phyloP scores from a whole-genome alignment of 2,113 vertebrate species.

The human region GRCh38 chr12:22467501-22468000 shows the following conservation, averaged over 20 bases:
- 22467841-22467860: not conserved
- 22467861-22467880: slow-evolving; percentile 16
- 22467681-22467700: not conserved
- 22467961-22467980: not conserved
- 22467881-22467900: not conserved
- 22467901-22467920: not conserved
- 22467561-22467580: not conserved
- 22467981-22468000: not conserved
- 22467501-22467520: slow-evolving; percentile 5
- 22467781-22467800: slow-evolving; percentile 32
- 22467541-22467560: not conserved
- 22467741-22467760: not conserved
- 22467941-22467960: not conserved
- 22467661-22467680: not conserved
- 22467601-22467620: not conserved
- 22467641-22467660: not conserved
- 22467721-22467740: not conserved
- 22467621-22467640: not conserved
- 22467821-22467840: not conserved
- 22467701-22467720: not conserved
- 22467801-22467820: not conserved
- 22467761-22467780: not conserved
- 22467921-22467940: not conserved
- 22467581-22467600: not conserved
- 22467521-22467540: not conserved